Evolutionary conservation across 2,888 invertebrate species (phyloP).

Genomic region (Cotesia congregata): DNA sequence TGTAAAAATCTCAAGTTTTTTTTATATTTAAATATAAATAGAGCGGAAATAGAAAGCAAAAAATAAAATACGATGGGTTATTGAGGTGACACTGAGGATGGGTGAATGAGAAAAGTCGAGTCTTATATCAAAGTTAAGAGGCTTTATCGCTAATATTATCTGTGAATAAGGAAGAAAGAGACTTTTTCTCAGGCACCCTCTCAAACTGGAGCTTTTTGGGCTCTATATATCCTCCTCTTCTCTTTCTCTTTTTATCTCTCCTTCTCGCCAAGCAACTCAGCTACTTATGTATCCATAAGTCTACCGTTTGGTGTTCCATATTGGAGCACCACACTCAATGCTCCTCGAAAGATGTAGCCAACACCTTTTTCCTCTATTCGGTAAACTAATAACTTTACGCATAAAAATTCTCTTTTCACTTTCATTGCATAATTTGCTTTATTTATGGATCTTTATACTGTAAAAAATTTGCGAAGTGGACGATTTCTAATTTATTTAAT

Average conservation of each 20-base stretch:
- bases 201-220: not conserved
- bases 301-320: constrained; percentile 9
- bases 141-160: constrained; percentile 46
- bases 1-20: not conserved
- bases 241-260: constrained; percentile 27
- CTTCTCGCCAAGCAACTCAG: not conserved
- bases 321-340: constrained; percentile 16
- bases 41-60: constrained; percentile 7
- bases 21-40: not conserved
- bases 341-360: not conserved
- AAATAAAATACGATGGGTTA: constrained; percentile 7
- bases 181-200: not conserved
- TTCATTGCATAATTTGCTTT: not conserved
- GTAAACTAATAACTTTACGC: constrained; percentile 9
- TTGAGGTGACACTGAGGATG: constrained; percentile 3
- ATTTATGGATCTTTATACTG: not conserved
- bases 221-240: constrained; percentile 6
- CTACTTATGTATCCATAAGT: constrained; percentile 3
- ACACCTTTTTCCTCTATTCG: not conserved
- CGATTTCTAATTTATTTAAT: no score
- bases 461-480: no score
- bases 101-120: constrained; percentile 23
- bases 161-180: constrained; percentile 23
- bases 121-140: constrained; percentile 41
- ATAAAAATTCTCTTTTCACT: not conserved